phyloP scores from a whole-genome alignment of 1,140 invertebrate genomes.

The Tetramorium parvispinum region DNA sequence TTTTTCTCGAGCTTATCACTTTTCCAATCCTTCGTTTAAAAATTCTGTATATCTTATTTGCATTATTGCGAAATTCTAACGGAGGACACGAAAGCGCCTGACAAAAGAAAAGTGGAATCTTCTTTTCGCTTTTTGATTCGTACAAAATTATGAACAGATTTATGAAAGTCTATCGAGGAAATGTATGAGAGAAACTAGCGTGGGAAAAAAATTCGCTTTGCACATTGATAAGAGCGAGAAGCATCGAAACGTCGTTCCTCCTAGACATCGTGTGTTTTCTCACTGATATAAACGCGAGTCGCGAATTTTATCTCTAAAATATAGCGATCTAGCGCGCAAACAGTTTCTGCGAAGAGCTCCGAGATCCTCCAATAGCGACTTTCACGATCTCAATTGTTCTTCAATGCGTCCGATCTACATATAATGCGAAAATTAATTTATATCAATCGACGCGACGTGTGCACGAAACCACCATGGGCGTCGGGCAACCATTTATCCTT shows the following conservation, averaged over 20 bases:
- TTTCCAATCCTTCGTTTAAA: background rate
- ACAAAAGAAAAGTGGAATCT: background rate
- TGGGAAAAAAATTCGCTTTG: constrained; percentile 55
- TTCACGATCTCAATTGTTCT: constrained; percentile 48
- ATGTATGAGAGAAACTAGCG: background rate
- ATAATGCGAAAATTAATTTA: constrained; percentile 53
- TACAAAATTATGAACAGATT: background rate
- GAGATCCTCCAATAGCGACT: constrained; percentile 40
- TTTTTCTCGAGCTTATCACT: constrained; percentile 51
- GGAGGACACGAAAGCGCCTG: too few relatives aligned
- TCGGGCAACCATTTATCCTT: constrained; percentile 8
- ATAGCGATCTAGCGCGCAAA: constrained; percentile 45
- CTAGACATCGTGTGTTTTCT: constrained; percentile 27
- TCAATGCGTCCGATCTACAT: constrained; percentile 32
- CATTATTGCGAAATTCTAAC: background rate
- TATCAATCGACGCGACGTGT: constrained; percentile 34
- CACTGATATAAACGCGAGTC: constrained; percentile 38
- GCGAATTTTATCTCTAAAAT: constrained; percentile 45
- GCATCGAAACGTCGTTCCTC: background rate
- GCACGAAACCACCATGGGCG: constrained; percentile 19
- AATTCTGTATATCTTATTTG: constrained; percentile 9
- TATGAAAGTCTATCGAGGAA: background rate
- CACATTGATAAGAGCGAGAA: constrained; percentile 64
- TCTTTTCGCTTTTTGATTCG: background rate
- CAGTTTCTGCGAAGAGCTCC: constrained; percentile 42